Base-by-base conservation (phyloP, 1,140 invertebrate species). In the Argopecten irradians region DNA sequence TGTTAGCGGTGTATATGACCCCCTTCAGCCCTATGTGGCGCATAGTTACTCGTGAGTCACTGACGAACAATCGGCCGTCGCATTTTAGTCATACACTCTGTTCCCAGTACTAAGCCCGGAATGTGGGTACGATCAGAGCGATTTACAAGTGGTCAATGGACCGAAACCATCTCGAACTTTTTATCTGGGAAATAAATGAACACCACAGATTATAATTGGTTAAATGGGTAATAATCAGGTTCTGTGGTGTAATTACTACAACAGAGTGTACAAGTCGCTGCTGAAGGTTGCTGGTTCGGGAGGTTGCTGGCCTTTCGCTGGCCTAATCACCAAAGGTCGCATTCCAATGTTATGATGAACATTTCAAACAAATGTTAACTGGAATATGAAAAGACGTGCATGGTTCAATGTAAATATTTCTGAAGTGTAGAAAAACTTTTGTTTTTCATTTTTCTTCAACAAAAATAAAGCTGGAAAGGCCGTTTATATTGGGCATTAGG, bases 21-120 rank as follows among this genome's bases (percentile, higher is more conserved):
- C 55, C 55, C 55, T 71, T 71, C 55, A 71, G 55, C 55, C 55
- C 55, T 28, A 71, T 71, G 55, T 71, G 55, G 55, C 55, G 55
- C 55, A 71, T 71, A 71, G 55, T 71, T 71, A 16, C 55, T 28
- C 55, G 55, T 71, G 55, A 71, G 55, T 71, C 55, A 71, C 55
- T 71, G 55, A n/a, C 55, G n/a, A 71, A 71, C 55, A 71, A 71
- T 71, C 55, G 55, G 22, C 19, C 55, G n/a, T 5, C 55, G 55
- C 28, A n/a, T 16, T 71, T 71, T 71, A 71, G 55, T 71, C 55
- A 71, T 71, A 71, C 55, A 28, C 55, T n/a, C n/a, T 71, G 55
- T 71, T 71, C 55, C n/a, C 55, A 71, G 22, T 22, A 55, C 43
- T 55, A 19, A 71, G 22, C 55, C n/a, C 55, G 55, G 55, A 71